Evolutionary conservation across 1,140 invertebrate genomes (phyloP), one percentile per base, ranked within the genome.

Genomic region (Trinorchestia longiramus): DNA sequence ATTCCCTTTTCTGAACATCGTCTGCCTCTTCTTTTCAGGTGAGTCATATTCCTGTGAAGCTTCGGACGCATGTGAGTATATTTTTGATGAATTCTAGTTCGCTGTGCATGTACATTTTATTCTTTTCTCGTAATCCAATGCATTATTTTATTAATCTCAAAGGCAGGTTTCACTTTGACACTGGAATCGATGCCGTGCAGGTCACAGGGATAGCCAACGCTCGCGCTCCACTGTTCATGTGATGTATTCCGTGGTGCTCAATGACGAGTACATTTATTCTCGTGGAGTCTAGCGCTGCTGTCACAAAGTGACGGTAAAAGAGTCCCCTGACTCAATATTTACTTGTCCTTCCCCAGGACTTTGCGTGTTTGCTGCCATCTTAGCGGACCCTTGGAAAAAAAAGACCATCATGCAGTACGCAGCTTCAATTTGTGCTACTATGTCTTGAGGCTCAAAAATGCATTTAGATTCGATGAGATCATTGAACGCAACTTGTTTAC

Each of bases 261-360:
- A 42, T 43, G 88, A 43, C 88, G 8, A 4, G n/a, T 43, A 15
- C 88, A 43, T 90, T 90, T 90, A 90, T 90, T 90, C 88, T 15
- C n/a, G 62, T 77, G 28, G 11, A 77, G 62, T 77, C 62, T 77
- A 77, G 88, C 41, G 41, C 43, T 43, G 88, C 92, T 94, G 92
- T 94, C 92, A 36, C 43, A 94, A 94, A 94, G 43, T 94, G 92
- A 94, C 92, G 43, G 92, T 47, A 94, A 47, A 94, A 94, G 92
- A 45, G 92, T 94, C 40, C 43, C 92, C 92, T 40, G 43, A 94
- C 44, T 94, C 92, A 94, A 94, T 94, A 94, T 94, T 94, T 94
- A 44, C 92, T 40, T 44, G 43, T 94, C 92, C 44, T 94, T 94
- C 43, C 19, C 11, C 11, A 44, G 43, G 92, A 94, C 43, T 94